These are phyloP conservation scores for Mimachlamys varia DNA, from an alignment of 2,888 invertebrate genomes.

Conservation along the genomic window DNA sequence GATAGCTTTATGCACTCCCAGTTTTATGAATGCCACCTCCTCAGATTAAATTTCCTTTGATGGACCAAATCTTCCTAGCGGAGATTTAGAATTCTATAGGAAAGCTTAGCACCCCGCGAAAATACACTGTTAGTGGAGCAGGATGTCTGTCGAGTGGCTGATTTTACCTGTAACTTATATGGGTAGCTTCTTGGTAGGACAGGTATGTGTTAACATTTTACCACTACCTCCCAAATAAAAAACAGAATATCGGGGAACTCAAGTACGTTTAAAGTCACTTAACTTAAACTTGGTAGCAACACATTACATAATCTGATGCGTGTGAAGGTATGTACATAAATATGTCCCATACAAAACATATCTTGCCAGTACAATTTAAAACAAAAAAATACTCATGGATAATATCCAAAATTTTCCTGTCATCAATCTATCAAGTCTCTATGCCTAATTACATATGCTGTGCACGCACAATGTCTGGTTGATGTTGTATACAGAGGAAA, in stretches of 20 bases:
- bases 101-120: not conserved
- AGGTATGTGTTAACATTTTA: conserved; percentile 31
- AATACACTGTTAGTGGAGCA: not conserved
- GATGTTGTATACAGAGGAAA: not conserved
- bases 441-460: not conserved
- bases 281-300: not conserved
- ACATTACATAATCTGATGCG: not conserved
- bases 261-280: not conserved
- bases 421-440: not conserved
- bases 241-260: not conserved
- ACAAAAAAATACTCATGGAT: not conserved
- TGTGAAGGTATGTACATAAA: not conserved
- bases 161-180: not conserved
- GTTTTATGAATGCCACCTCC: not conserved
- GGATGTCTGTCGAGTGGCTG: not conserved
- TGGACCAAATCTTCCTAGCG: not conserved
- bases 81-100: conserved; percentile 4
- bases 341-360: too few relatives aligned
- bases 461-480: not conserved
- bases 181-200: not conserved
- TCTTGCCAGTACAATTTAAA: not conserved
- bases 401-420: not conserved
- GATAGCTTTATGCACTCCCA: not conserved
- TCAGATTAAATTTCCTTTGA: conserved; percentile 24
- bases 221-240: not conserved